A percentile compares a stretch with the other conserved stretches of the same genome.
Conservation (phyloP, 2,797 vertebrate species). For the Heteromormyrus szaboi region DNA sequence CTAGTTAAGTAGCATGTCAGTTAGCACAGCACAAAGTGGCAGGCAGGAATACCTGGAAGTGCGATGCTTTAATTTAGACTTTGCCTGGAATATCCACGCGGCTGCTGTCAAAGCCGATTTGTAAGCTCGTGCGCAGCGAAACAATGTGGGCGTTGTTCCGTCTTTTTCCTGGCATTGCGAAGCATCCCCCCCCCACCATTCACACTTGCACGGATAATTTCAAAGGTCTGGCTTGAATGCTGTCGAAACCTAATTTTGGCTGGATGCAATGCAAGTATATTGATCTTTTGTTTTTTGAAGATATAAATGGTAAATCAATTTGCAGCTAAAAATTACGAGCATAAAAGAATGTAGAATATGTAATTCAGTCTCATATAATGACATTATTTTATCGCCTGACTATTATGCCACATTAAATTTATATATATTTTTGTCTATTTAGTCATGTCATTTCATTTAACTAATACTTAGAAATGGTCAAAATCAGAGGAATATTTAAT, state of each 20-base stretch:
- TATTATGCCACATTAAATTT: neutral
- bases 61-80: neutral
- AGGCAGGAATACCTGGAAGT: neutral
- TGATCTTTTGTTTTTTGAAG: conserved; percentile 71
- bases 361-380: neutral
- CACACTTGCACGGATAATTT: conserved; percentile 68
- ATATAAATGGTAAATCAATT: conserved; percentile 72
- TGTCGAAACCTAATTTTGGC: conserved; percentile 68
- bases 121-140: neutral
- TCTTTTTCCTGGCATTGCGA: conserved; percentile 12
- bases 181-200: conserved; percentile 15
- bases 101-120: conserved; percentile 12
- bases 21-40: neutral
- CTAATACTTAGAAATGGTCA: neutral
- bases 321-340: conserved; percentile 52
- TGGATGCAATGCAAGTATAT: conserved; percentile 71
- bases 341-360: neutral
- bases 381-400: neutral
- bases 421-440: neutral
- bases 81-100: conserved; percentile 5
- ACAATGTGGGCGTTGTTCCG: conserved; percentile 3
- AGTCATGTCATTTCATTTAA: neutral
- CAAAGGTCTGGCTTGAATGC: conserved; percentile 67
- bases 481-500: neutral
- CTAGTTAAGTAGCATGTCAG: neutral